These are phyloP conservation scores for Calameuta filiformis DNA, from an alignment of 2,888 invertebrate species.

Conservation along the genomic window DNA sequence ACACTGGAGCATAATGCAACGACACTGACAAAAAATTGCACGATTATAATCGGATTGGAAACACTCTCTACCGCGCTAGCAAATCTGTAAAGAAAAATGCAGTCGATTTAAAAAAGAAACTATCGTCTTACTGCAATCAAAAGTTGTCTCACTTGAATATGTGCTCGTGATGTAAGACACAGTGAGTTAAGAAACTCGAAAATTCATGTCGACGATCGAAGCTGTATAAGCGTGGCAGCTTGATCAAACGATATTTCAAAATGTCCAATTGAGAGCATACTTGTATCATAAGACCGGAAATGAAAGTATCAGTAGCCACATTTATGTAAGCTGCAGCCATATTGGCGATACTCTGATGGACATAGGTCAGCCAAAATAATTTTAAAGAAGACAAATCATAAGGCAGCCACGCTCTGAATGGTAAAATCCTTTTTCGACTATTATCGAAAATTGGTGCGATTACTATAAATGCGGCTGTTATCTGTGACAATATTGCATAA, in stretches of 20 bases:
- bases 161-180: too few species aligned
- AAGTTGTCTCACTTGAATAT: constrained; percentile 10
- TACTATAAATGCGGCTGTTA: background rate
- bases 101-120: constrained; percentile 10
- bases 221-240: background rate
- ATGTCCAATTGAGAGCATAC: constrained; percentile 26
- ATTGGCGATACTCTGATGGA: constrained; percentile 24
- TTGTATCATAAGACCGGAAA: constrained; percentile 37
- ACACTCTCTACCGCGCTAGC: constrained; percentile 18
- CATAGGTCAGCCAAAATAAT: constrained; percentile 15
- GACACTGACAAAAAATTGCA: constrained; percentile 30
- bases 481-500: constrained; percentile 15
- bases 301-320: constrained; percentile 37
- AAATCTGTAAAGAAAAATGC: constrained; percentile 26
- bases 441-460: too few species aligned
- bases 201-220: too few species aligned
- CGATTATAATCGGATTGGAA: constrained; percentile 25
- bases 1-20: constrained; percentile 33
- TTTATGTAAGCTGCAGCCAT: constrained; percentile 32
- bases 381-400: constrained; percentile 7
- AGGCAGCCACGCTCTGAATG: constrained; percentile 21
- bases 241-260: constrained; percentile 12
- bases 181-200: too few species aligned
- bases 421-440: background rate
- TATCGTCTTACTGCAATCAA: background rate